phyloP scores from a whole-genome alignment of 2,113 vertebrate genomes.

The Donacobius atricapilla region DNA sequence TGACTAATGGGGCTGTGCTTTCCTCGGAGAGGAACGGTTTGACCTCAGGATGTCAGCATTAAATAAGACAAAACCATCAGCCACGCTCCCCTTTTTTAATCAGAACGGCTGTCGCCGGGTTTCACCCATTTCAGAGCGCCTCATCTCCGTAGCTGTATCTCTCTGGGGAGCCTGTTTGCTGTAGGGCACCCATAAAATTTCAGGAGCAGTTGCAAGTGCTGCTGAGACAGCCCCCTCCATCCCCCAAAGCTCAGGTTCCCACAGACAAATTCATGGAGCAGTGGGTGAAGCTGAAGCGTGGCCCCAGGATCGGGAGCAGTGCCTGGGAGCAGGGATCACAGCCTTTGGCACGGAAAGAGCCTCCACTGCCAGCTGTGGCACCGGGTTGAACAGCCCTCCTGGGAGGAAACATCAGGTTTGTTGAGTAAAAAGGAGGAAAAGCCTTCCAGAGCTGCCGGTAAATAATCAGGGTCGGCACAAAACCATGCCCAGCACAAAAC shows the following conservation, averaged over 20 bases:
- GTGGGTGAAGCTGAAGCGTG: fast-evolving
- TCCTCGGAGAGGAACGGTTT: conserved; percentile 25
- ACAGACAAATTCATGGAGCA: fast-evolving
- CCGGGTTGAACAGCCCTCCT: fast-evolving
- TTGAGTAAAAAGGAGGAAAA: neutral
- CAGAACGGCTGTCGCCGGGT: fast-evolving
- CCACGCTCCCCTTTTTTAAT: neutral
- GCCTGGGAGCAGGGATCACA: neutral
- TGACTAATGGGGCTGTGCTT: conserved; percentile 36
- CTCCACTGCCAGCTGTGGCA: neutral
- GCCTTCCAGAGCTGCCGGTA: neutral
- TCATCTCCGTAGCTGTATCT: neutral
- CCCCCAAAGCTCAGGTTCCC: neutral
- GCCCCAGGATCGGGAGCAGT: neutral
- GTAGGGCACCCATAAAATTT: neutral
- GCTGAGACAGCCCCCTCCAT: fast-evolving
- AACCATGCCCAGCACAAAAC: neutral
- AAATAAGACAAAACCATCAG: conserved; percentile 57
- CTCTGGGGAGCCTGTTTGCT: neutral
- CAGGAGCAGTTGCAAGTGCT: neutral
- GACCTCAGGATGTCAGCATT: conserved; percentile 65
- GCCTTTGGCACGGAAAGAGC: neutral
- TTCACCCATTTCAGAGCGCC: neutral
- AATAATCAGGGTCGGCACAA: neutral
- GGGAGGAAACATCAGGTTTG: neutral